phyloP scores from a whole-genome alignment of 2,113 vertebrate species.

The Zosterops hypoxanthus region DNA sequence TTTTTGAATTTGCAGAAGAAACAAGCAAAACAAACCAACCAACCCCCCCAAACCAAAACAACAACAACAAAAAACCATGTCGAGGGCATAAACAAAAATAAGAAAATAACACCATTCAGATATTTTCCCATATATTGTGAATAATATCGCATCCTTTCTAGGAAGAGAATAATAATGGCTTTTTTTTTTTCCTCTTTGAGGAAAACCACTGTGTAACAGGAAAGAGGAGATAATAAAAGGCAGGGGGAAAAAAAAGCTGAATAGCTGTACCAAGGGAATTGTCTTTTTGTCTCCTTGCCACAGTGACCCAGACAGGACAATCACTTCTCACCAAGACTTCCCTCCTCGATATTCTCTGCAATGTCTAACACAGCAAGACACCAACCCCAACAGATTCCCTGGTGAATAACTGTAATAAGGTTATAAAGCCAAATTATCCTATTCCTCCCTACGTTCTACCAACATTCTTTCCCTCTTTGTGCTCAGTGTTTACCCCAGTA shows the following conservation, averaged over 20 bases:
- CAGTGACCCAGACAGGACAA: background rate
- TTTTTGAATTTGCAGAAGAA: background rate
- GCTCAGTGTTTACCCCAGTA: background rate
- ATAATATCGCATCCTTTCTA: background rate
- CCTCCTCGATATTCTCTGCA: background rate
- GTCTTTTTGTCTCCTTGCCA: background rate
- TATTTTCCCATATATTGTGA: background rate
- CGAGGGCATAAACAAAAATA: background rate
- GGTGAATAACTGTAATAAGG: background rate
- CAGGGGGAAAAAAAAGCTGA: fast-evolving
- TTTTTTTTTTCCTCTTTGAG: background rate
- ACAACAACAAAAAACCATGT: background rate
- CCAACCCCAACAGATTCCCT: background rate
- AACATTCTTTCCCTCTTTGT: background rate
- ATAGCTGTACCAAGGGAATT: background rate
- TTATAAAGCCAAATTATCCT: background rate
- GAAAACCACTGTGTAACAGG: background rate
- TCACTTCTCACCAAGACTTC: background rate
- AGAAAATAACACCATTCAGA: background rate
- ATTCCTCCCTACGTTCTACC: background rate
- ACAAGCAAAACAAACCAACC: background rate
- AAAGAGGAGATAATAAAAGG: background rate
- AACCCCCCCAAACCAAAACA: background rate
- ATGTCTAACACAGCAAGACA: background rate
- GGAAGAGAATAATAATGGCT: background rate